These are phyloP conservation scores for Lepidurus couesii DNA, from an alignment of 1,140 invertebrate species.

Conservation along the genomic window DNA sequence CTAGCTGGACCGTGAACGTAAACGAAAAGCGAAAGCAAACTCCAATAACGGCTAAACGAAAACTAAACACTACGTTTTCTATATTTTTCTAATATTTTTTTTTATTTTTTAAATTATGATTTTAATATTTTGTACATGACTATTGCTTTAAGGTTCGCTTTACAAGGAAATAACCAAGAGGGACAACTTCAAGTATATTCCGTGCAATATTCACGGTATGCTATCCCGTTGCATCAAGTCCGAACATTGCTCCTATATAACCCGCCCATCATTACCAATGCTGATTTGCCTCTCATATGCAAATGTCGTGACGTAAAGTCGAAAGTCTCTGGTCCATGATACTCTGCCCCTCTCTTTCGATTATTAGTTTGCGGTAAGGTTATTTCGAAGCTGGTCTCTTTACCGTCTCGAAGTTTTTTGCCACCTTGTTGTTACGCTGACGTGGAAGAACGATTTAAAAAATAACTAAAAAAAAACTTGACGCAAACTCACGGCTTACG, in stretches of 20 bases:
- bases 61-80: too few species aligned
- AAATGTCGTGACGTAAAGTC: neutral
- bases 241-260: neutral
- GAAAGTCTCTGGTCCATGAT: neutral
- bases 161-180: too few species aligned
- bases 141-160: too few species aligned
- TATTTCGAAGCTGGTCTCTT: neutral
- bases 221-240: neutral
- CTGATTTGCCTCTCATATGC: slow-evolving; percentile 6
- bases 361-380: neutral
- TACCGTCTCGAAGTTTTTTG: neutral
- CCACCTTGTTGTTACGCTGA: neutral
- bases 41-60: too few species aligned
- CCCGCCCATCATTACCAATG: slow-evolving; percentile 20
- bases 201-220: neutral
- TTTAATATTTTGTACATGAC: too few species aligned
- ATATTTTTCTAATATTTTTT: too few species aligned
- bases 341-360: neutral
- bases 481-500: too few species aligned
- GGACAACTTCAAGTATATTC: too few species aligned
- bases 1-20: too few species aligned
- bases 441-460: neutral
- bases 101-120: too few species aligned
- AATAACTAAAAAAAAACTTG: too few species aligned
- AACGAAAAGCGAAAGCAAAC: too few species aligned